phyloP scores from a whole-genome alignment of 2,888 invertebrate species.

The Criorhina ranunculi region DNA sequence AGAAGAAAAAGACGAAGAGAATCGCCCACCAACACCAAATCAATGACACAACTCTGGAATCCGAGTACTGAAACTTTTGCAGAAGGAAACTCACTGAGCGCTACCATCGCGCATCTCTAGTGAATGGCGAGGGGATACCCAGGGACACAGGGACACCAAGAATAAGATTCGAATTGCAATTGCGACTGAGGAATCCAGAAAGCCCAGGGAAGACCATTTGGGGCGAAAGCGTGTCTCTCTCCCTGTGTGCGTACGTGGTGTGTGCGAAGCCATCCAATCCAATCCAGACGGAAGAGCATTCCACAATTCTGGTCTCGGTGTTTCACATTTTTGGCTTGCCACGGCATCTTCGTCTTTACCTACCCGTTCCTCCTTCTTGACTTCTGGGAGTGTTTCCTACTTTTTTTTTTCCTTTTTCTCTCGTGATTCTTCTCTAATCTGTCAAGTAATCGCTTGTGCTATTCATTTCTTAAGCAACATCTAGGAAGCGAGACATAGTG shows the following conservation, averaged over 20 bases:
- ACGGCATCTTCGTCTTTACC: slow-evolving; percentile 24
- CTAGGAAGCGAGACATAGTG: slow-evolving; percentile 43
- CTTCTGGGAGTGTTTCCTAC: slow-evolving; percentile 47
- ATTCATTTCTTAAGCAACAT: slow-evolving; percentile 47
- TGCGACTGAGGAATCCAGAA: slow-evolving; percentile 64
- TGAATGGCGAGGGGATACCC: slow-evolving; percentile 4
- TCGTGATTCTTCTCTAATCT: slow-evolving; percentile 62
- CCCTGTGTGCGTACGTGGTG: slow-evolving; percentile 25
- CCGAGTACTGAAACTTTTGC: slow-evolving; percentile 58
- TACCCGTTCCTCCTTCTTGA: background rate
- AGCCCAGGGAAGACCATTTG: slow-evolving; percentile 67
- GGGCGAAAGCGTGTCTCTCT: slow-evolving; percentile 68
- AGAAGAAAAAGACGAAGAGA: slow-evolving; percentile 20
- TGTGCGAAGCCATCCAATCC: slow-evolving; percentile 26
- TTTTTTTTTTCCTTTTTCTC: background rate
- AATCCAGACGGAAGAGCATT: slow-evolving; percentile 75
- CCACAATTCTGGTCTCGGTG: slow-evolving; percentile 65
- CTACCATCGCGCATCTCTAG: slow-evolving; percentile 56
- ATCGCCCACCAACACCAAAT: slow-evolving; percentile 73
- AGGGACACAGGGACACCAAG: slow-evolving; percentile 21
- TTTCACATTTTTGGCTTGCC: slow-evolving; percentile 60
- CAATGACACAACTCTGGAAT: slow-evolving; percentile 67
- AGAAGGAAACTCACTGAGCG: slow-evolving; percentile 46
- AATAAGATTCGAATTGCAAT: slow-evolving; percentile 63
- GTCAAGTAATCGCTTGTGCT: slow-evolving; percentile 65